These are phyloP conservation scores for Drosophila nikananu DNA, from an alignment of 1,140 invertebrate species.

Conservation along the genomic window DNA sequence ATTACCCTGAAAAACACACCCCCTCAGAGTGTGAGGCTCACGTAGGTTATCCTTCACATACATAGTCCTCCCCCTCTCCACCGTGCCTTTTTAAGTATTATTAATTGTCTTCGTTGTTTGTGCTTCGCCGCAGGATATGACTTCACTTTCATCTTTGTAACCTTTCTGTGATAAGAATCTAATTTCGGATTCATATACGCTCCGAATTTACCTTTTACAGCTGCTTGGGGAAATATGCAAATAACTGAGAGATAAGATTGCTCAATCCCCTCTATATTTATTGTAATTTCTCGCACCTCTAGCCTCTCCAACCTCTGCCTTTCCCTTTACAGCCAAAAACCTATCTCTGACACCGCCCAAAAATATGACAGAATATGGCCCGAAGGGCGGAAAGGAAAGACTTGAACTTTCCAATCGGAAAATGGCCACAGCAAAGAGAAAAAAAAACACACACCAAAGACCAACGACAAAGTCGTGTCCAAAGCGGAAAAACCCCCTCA, in stretches of 20 bases:
- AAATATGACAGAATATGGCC: slow-evolving; percentile 40
- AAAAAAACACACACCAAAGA: slow-evolving; percentile 1
- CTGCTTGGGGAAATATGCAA: slow-evolving; percentile 35
- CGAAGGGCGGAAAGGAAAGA: slow-evolving; percentile 18
- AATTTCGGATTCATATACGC: slow-evolving; percentile 67
- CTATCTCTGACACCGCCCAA: slow-evolving; percentile 34
- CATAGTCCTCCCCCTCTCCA: slow-evolving; percentile 7
- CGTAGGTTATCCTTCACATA: slow-evolving; percentile 27
- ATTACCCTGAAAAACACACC: slow-evolving; percentile 53
- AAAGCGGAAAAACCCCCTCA: slow-evolving; percentile 25
- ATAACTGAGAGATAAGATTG: slow-evolving; percentile 5
- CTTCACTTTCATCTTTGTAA: slow-evolving; percentile 18
- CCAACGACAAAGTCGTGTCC: slow-evolving; percentile 47
- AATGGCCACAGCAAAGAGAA: slow-evolving; percentile 1
- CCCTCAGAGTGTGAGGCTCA: background rate
- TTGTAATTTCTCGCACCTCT: slow-evolving; percentile 32
- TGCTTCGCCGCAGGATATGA: slow-evolving; percentile 64
- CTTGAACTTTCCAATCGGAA: slow-evolving; percentile 51
- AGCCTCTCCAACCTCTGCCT: background rate
- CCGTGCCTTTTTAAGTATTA: slow-evolving; percentile 77
- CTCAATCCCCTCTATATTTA: slow-evolving; percentile 18
- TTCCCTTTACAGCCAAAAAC: slow-evolving; percentile 8
- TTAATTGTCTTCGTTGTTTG: slow-evolving; percentile 77
- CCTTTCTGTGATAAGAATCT: slow-evolving; percentile 61
- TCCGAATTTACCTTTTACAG: slow-evolving; percentile 6